Evolutionary conservation across 2,113 vertebrate genomes (phyloP).

Genomic region (Burhinus oedicnemus): DNA sequence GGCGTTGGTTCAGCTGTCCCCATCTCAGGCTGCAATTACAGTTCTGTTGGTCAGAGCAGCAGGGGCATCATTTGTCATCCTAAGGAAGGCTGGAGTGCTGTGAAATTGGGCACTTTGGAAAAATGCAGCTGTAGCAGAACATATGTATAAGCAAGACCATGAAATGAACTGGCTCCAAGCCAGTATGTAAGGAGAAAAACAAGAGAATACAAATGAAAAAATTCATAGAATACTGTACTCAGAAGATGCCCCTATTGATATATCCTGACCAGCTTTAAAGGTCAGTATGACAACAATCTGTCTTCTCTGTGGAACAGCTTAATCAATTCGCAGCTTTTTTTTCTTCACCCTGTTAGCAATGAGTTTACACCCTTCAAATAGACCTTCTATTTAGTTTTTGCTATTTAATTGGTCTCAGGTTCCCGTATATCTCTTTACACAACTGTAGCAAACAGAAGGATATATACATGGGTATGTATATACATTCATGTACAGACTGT

Average conservation of each 20-base stretch:
- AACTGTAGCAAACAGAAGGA: not conserved
- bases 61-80: slow-evolving; percentile 58
- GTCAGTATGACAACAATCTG: slow-evolving; percentile 55
- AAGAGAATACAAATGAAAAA: slow-evolving; percentile 60
- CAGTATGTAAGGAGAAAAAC: slow-evolving; percentile 4
- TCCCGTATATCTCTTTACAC: not conserved
- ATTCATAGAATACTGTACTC: not conserved
- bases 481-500: not conserved
- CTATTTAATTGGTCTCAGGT: not conserved
- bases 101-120: slow-evolving; percentile 63
- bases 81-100: slow-evolving; percentile 45
- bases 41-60: slow-evolving; percentile 56
- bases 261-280: slow-evolving; percentile 51
- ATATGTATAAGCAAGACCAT: slow-evolving; percentile 61
- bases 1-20: not conserved
- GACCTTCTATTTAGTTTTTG: not conserved
- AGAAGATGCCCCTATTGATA: slow-evolving; percentile 37
- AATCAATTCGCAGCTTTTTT: slow-evolving; percentile 34
- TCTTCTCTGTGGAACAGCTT: slow-evolving; percentile 41
- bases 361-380: not conserved
- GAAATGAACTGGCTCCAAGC: slow-evolving; percentile 65
- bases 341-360: not conserved
- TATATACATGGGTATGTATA: not conserved
- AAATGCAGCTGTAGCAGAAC: slow-evolving; percentile 67
- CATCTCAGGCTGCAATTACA: slow-evolving; percentile 36